Conservation (phyloP, 2,888 invertebrate genomes). For the Agonopterix arenella region DNA sequence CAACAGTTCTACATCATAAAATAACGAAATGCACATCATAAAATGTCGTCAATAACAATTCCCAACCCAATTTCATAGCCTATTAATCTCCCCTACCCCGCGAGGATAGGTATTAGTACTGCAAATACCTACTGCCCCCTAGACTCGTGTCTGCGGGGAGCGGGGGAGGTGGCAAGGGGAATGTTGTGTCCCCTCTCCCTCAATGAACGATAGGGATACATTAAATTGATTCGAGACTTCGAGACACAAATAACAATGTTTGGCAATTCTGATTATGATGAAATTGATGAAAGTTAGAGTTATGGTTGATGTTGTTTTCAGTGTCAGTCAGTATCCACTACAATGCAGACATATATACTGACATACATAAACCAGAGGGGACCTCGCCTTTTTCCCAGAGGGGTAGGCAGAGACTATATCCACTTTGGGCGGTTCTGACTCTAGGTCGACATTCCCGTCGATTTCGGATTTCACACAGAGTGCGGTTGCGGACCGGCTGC, state of each 20-base stretch:
- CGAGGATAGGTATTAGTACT: slow-evolving; percentile 1
- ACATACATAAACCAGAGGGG: no score
- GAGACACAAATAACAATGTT: slow-evolving; percentile 13
- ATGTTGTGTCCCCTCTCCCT: slow-evolving; percentile 31
- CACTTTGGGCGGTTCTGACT: no score
- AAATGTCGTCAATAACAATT: slow-evolving; percentile 15
- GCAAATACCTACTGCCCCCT: slow-evolving; percentile 9
- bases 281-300: no score
- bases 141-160: neutral
- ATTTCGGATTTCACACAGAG: no score
- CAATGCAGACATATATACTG: no score
- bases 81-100: slow-evolving; percentile 38
- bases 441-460: no score
- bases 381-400: no score
- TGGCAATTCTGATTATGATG: no score
- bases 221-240: slow-evolving; percentile 33
- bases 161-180: slow-evolving; percentile 19
- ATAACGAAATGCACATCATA: neutral
- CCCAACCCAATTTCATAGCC: slow-evolving; percentile 33
- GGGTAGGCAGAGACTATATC: no score
- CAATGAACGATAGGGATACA: slow-evolving; percentile 19
- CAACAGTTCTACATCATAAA: neutral
- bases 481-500: no score
- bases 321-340: no score
- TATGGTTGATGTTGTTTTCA: no score